A percentile compares a stretch with the other conserved stretches of the same genome.
phyloP scores from a whole-genome alignment of 2,113 vertebrate species.

The Daboia siamensis region DNA sequence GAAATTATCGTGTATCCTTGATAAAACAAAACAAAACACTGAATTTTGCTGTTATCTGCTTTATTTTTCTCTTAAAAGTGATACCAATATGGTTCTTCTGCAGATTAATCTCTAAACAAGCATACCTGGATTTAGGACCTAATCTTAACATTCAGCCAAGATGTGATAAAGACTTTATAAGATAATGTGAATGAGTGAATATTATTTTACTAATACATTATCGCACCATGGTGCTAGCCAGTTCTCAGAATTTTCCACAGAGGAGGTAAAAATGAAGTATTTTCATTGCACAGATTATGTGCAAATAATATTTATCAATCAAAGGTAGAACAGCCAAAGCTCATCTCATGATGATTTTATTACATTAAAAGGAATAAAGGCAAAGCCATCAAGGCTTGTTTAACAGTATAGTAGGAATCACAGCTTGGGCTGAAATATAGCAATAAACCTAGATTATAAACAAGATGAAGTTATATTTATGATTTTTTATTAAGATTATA shows the following conservation, averaged over 20 bases:
- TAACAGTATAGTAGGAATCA: neutral
- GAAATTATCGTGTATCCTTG: slow-evolving; percentile 26
- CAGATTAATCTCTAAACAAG: neutral
- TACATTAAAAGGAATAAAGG: neutral
- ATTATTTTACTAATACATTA: slow-evolving; percentile 4
- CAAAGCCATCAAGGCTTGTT: neutral
- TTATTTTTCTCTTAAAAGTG: neutral
- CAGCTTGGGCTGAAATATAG: neutral
- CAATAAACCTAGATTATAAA: neutral
- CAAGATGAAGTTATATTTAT: neutral
- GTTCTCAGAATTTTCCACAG: neutral
- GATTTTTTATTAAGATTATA: neutral
- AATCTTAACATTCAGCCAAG: neutral
- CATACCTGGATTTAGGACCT: neutral
- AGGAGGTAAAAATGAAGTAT: neutral
- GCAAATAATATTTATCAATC: neutral
- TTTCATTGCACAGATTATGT: neutral
- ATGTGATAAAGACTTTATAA: neutral
- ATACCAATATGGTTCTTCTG: neutral
- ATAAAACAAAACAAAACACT: slow-evolving; percentile 21
- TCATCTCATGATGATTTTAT: neutral
- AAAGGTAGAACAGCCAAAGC: neutral
- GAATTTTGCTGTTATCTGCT: neutral
- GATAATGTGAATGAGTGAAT: slow-evolving; percentile 1
- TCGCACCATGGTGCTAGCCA: neutral